Base-by-base conservation (phyloP, 2,888 invertebrate species). In the Caenorhabditis afra region DNA sequence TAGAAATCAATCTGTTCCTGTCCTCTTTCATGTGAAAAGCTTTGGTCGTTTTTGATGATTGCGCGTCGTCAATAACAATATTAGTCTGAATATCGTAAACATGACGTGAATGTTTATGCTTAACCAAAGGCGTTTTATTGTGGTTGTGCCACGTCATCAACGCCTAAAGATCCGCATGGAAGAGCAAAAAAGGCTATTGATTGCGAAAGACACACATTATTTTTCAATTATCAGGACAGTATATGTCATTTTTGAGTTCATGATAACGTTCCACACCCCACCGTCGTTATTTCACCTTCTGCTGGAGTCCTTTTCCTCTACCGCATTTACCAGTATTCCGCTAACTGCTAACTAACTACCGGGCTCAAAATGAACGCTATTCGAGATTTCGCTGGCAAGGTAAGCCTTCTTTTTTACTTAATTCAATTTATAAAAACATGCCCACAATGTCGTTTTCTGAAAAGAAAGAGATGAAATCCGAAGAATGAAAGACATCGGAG, bases 231-330 rank as follows among this genome's bases (percentile, higher is more conserved):
- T 73, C 73, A 73, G 22, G 23, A 29, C 18, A 29, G 35, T 71
- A 64, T 50, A 64, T 71, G 71, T 73, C 73, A 73, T 58, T 64
- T 62, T 73, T 55, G 57, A 71, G 62, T 62, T 64, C 47, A 62
- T 58, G 73, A 73, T 73, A 73, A 73, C 73, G 73, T 73, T 73
- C 57, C 57, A 62, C 64, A 58, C 50, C 50, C 61, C 57, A 22
- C 55, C 41, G 20, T 61, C 37, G 23, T 5, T 35, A 44, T 59
- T 53, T 57, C 29, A 61, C 18, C 41, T n/a, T 18, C 35, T 22
- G 29, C 29, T 20, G 18, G 52, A 10, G 12, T 5, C 47, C n/a
- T 29, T 44, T 23, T 29, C 4, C 37, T 44, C 47, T 66, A 11
- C 68, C 59, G 68, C 68, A 70, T 23, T 66, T 22, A 53, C 61